phyloP scores from a whole-genome alignment of 92 coral and sea anemone genomes.

The Pocillopora grandis region DNA sequence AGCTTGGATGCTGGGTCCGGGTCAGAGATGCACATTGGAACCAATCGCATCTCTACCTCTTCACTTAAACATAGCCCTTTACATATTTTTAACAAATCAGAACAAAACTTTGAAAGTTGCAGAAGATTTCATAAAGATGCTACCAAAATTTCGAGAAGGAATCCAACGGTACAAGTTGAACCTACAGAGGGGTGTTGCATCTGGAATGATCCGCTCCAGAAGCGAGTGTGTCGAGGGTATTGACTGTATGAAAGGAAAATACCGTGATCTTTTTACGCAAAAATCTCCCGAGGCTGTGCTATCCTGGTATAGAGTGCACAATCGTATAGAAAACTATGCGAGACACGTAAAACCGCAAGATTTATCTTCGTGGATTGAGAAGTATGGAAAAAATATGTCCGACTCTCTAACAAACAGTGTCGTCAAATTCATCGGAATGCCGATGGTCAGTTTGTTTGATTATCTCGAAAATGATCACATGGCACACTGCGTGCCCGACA shows the following conservation, averaged over 20 bases:
- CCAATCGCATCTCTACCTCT: conserved; percentile 33
- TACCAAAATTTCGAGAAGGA: conserved; percentile 40
- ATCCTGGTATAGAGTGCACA: conserved; percentile 15
- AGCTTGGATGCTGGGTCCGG: conserved; percentile 83
- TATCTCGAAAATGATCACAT: conserved; percentile 49
- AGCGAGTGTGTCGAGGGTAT: conserved; percentile 63
- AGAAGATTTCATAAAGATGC: conserved; percentile 41
- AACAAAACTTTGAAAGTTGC: conserved; percentile 46
- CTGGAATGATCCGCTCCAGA: conserved; percentile 71
- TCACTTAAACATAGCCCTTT: conserved; percentile 30
- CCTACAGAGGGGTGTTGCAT: conserved; percentile 51
- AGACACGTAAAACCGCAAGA: background rate
- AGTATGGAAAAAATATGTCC: conserved; percentile 29
- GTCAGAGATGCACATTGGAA: conserved; percentile 50
- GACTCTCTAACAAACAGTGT: conserved; percentile 35
- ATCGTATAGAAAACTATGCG: background rate
- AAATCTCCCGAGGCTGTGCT: conserved; percentile 4
- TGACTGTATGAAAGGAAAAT: conserved; percentile 39
- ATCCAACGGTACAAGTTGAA: conserved; percentile 56
- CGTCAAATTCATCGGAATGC: conserved; percentile 46
- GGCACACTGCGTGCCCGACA: conserved; percentile 53
- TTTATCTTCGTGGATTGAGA: conserved; percentile 36
- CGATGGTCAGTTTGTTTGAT: conserved; percentile 46
- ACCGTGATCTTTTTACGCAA: conserved; percentile 1
- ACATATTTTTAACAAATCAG: conserved; percentile 38